Conservation (phyloP, 2,888 invertebrate genomes). For the Plebejus argus region DNA sequence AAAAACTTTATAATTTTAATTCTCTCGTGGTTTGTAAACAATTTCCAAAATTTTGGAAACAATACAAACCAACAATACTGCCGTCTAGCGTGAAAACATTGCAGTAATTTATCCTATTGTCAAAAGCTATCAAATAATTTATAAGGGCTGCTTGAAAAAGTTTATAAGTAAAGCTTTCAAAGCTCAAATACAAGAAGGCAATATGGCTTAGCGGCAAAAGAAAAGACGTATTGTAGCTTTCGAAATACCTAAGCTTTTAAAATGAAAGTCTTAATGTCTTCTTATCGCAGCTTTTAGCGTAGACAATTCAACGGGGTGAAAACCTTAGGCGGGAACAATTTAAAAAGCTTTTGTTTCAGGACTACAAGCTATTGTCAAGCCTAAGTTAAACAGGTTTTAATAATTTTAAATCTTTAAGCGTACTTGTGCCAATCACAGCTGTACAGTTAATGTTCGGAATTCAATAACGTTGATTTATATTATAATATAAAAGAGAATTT, state of each 20-base stretch:
- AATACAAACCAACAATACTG: too few species aligned
- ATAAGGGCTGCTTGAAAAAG: neutral
- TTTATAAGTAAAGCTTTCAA: neutral
- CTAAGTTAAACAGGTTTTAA: neutral
- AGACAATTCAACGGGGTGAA: constrained; percentile 25
- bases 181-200: neutral
- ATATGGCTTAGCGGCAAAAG: neutral
- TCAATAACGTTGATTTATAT: too few species aligned
- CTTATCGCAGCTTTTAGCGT: constrained; percentile 30
- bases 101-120: too few species aligned
- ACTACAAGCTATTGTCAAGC: neutral
- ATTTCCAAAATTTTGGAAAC: too few species aligned
- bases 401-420: neutral
- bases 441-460: too few species aligned
- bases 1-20: too few species aligned
- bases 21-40: too few species aligned
- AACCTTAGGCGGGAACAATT: constrained; percentile 10
- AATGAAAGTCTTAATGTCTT: constrained; percentile 29
- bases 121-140: neutral
- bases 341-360: neutral
- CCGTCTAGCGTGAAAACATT: too few species aligned
- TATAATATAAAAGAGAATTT: too few species aligned
- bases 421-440: neutral
- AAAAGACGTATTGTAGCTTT: neutral
- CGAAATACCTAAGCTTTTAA: constrained; percentile 27